Conservation (phyloP, 2,113 vertebrate genomes). For the Perognathus longimembris region DNA sequence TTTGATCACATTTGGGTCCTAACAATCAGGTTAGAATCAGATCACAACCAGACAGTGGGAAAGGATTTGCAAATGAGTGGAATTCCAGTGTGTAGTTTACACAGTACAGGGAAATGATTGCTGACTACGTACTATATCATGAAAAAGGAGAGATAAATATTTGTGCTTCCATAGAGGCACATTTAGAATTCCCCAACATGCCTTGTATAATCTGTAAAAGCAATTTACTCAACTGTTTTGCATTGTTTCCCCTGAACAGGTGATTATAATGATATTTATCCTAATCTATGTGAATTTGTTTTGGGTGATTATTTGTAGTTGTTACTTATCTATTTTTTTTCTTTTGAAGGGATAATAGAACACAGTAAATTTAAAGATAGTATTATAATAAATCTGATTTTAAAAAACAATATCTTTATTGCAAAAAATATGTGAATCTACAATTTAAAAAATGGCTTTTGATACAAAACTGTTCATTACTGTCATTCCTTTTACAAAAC, state of each 20-base stretch:
- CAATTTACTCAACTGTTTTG: slow-evolving; percentile 62
- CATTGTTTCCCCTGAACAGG: slow-evolving; percentile 38
- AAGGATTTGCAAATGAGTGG: slow-evolving; percentile 54
- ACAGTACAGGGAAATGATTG: slow-evolving; percentile 16
- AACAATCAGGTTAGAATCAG: background rate
- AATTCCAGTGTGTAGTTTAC: background rate
- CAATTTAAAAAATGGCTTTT: background rate
- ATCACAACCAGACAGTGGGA: background rate
- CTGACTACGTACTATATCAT: slow-evolving; percentile 33
- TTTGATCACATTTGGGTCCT: background rate
- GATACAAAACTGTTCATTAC: background rate
- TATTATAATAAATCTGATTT: background rate
- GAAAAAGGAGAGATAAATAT: slow-evolving; percentile 68
- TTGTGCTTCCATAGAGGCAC: slow-evolving; percentile 63
- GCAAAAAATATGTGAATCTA: background rate
- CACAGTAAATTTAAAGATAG: slow-evolving; percentile 48
- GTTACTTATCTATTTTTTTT: slow-evolving; percentile 32
- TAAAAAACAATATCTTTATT: slow-evolving; percentile 28
- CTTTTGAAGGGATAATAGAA: slow-evolving; percentile 15
- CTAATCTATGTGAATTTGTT: slow-evolving; percentile 26
- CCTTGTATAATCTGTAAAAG: slow-evolving; percentile 60
- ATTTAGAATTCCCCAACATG: slow-evolving; percentile 67
- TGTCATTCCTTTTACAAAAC: background rate
- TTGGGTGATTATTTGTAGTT: slow-evolving; percentile 31
- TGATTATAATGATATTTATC: slow-evolving; percentile 62